Conservation (phyloP, 1,140 invertebrate species). For the Habropoda laboriosa region DNA sequence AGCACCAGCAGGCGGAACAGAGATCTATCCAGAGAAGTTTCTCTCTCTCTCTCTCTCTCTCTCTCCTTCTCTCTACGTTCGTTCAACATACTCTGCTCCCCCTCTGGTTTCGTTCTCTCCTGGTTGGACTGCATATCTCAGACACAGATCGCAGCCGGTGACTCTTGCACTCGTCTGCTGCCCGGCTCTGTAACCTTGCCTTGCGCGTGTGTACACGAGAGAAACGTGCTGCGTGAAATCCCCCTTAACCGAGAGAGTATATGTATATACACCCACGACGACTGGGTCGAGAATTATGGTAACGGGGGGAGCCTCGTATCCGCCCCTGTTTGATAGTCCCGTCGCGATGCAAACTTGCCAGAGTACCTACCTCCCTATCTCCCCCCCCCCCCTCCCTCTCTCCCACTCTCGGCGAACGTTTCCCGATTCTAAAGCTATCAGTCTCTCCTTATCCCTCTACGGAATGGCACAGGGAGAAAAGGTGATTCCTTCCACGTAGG, state of each 20-base stretch:
- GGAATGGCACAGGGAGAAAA: not conserved
- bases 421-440: constrained; percentile 26
- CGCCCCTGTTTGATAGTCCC: constrained; percentile 69
- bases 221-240: constrained; percentile 47
- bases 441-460: not conserved
- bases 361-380: constrained; percentile 24
- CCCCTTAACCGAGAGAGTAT: constrained; percentile 61
- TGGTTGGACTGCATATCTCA: constrained; percentile 62
- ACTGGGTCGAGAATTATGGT: constrained; percentile 64
- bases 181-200: constrained; percentile 10
- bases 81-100: constrained; percentile 7
- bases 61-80: constrained; percentile 12
- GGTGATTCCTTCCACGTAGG: constrained; percentile 23
- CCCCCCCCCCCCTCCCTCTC: constrained; percentile 6
- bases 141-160: constrained; percentile 64
- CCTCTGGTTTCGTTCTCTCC: constrained; percentile 33
- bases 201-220: not conserved
- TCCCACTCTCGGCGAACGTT: too few relatives aligned
- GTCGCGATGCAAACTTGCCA: constrained; percentile 64
- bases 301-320: constrained; percentile 52
- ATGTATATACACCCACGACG: constrained; percentile 57
- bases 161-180: constrained; percentile 55
- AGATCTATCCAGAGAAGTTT: constrained; percentile 59
- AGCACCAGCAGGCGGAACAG: constrained; percentile 43
- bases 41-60: constrained; percentile 12